Percentiles rank a stretch among this genome's conserved stretches.
Conservation (phyloP, 1,140 invertebrate genomes). For the Phortica variegata region DNA sequence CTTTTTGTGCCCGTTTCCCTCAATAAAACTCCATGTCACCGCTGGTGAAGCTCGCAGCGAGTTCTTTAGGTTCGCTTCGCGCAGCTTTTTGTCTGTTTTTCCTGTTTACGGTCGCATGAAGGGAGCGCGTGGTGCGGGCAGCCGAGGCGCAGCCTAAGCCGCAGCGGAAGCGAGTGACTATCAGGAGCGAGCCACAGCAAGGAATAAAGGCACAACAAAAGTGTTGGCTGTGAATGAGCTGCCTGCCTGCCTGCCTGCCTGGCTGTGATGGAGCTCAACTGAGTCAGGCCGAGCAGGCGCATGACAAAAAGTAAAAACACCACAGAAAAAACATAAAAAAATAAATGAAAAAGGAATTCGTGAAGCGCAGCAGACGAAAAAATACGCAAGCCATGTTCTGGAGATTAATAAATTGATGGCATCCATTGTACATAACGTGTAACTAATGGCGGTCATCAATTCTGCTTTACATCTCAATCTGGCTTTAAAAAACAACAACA, state of each 20-base stretch:
- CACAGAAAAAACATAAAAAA: slow-evolving; percentile 5
- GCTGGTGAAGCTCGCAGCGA: slow-evolving; percentile 7
- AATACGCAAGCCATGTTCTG: slow-evolving; percentile 46
- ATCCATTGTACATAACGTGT: slow-evolving; percentile 59
- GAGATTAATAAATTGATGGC: slow-evolving; percentile 59
- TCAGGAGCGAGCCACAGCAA: slow-evolving; percentile 4
- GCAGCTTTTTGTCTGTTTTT: slow-evolving; percentile 4
- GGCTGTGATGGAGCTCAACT: slow-evolving; percentile 18
- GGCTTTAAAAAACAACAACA: slow-evolving; percentile 28
- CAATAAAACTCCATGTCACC: slow-evolving; percentile 40
- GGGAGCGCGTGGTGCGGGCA: too few species aligned
- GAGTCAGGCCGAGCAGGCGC: background rate
- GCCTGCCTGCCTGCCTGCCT: slow-evolving; percentile 17
- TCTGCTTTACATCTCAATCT: slow-evolving; percentile 59
- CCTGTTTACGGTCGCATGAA: slow-evolving; percentile 25
- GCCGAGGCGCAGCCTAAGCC: slow-evolving; percentile 30
- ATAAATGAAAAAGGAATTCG: slow-evolving; percentile 42
- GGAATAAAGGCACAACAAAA: slow-evolving; percentile 40
- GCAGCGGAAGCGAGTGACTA: background rate
- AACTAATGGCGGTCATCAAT: slow-evolving; percentile 58
- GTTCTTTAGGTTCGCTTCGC: slow-evolving; percentile 12
- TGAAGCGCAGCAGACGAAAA: slow-evolving; percentile 15
- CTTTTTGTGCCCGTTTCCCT: slow-evolving; percentile 5
- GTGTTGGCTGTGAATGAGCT: slow-evolving; percentile 24
- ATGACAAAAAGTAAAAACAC: slow-evolving; percentile 9